Evolutionary conservation across 1,140 invertebrate genomes (phyloP), one percentile per base, ranked within the genome.

Genomic region (Brachionus rotundiformis): DNA sequence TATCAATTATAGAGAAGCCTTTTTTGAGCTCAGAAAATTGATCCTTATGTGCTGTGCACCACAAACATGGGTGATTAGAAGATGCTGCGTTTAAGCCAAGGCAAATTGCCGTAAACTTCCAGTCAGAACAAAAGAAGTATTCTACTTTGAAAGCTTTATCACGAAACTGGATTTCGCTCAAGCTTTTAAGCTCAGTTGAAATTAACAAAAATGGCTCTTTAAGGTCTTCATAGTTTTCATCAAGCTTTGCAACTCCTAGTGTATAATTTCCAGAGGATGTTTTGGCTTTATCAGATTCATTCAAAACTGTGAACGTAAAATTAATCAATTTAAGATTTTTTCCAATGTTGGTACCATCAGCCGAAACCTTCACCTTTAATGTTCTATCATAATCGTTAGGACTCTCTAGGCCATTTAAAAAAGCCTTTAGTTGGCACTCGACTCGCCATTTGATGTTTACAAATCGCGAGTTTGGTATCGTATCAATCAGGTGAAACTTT

Each of bases 261-360:
- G 59, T 63, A 31, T 63, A 63, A 63, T 63, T 63, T 1, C 25
- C 25, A 63, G 59, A 29, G 2, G 59, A 63, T 25, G 25, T 63
- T 63, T 63, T 63, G 8, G 59, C 59, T 63, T 63, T 63, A 63
- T 29, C 23, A 1, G 59, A 63, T 19, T 63, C 59, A 31, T 63
- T 63, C 16, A 63, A 25, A 27, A 63, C 11, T n/a, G 59, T 25
- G 19, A 63, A 63, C 10, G 59, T 63, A 63, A 63, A 63, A 63
- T 63, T 63, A 27, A 63, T 31, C 23, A 63, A 27, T 29, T 63
- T 63, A 11, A 63, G 23, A 63, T 63, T 63, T 23, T 19, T 63
- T 16, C 59, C 59, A 27, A 63, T 63, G 59, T 63, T 63, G 2
- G 59, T 63, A 13, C 59, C 59, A 19, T 63, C 59, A 63, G 59